Conservation (phyloP, 2,797 vertebrate genomes). For the Pelobates cultripes region DNA sequence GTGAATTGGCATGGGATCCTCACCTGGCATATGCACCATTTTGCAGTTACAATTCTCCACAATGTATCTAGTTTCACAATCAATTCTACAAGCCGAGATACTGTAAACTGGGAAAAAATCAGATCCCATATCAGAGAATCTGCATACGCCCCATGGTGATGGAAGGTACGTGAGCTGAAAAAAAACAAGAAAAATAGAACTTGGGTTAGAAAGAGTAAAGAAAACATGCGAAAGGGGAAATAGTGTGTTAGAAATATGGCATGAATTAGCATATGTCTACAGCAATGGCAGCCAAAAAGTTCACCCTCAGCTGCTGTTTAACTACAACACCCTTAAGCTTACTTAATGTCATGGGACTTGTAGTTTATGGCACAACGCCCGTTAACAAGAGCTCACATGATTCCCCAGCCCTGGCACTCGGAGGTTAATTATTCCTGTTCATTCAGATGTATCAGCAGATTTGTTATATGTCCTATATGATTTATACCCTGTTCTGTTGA, state of each 20-base stretch:
- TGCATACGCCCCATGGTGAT: slow-evolving; percentile 95
- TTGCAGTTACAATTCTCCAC: slow-evolving; percentile 98
- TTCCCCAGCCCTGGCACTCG: too few relatives aligned
- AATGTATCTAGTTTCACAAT: slow-evolving; percentile 96
- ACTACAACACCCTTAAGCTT: too few relatives aligned
- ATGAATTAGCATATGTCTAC: too few relatives aligned
- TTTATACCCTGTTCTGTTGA: too few relatives aligned
- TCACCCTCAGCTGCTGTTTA: too few relatives aligned
- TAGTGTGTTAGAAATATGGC: too few relatives aligned
- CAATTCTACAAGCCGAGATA: slow-evolving; percentile 93
- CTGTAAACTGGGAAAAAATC: slow-evolving; percentile 96
- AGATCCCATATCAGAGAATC: slow-evolving; percentile 86
- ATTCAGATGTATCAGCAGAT: too few relatives aligned
- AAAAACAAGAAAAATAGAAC: not conserved
- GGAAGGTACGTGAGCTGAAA: slow-evolving; percentile 92
- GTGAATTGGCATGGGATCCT: not conserved
- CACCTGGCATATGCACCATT: slow-evolving; percentile 98
- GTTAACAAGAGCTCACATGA: too few relatives aligned
- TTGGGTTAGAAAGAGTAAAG: not conserved
- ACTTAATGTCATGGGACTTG: not conserved
- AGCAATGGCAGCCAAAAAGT: too few relatives aligned
- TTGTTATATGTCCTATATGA: too few relatives aligned
- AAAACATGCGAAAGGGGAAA: not conserved
- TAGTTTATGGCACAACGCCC: not conserved
- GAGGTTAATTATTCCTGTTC: too few relatives aligned